phyloP scores from a whole-genome alignment of 2,797 vertebrate species.

The Pipistrellus pygmaeus region DNA sequence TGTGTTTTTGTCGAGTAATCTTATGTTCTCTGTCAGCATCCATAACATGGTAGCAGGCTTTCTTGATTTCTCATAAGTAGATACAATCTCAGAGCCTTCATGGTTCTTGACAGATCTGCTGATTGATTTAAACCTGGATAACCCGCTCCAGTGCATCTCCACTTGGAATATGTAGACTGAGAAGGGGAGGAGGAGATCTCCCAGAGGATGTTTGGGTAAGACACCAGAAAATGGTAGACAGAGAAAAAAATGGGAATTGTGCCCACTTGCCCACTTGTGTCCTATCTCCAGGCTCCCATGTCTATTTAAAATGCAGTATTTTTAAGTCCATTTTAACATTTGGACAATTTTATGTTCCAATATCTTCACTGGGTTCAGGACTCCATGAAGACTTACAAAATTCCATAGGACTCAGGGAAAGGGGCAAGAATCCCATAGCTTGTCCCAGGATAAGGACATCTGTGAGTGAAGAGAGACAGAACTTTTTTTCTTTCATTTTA shows the following conservation, averaged over 20 bases:
- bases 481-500: not conserved
- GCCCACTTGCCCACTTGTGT: rapidly evolving
- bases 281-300: not conserved
- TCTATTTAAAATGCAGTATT: not conserved
- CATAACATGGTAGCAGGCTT: not conserved
- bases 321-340: not conserved
- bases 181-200: not conserved
- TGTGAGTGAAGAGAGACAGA: not conserved
- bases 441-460: not conserved
- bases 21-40: not conserved
- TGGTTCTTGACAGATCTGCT: not conserved
- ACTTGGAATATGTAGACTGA: not conserved
- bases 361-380: not conserved
- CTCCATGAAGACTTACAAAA: not conserved
- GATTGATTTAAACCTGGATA: not conserved
- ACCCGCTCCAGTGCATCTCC: not conserved
- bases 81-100: not conserved
- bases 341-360: not conserved
- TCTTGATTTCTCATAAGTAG: not conserved
- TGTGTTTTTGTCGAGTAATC: not conserved
- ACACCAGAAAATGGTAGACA: not conserved
- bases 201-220: not conserved
- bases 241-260: not conserved
- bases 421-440: not conserved
- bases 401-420: not conserved